These are phyloP conservation scores for Drosophila lutescens DNA, from an alignment of 2,888 invertebrate species.

Conservation along the genomic window DNA sequence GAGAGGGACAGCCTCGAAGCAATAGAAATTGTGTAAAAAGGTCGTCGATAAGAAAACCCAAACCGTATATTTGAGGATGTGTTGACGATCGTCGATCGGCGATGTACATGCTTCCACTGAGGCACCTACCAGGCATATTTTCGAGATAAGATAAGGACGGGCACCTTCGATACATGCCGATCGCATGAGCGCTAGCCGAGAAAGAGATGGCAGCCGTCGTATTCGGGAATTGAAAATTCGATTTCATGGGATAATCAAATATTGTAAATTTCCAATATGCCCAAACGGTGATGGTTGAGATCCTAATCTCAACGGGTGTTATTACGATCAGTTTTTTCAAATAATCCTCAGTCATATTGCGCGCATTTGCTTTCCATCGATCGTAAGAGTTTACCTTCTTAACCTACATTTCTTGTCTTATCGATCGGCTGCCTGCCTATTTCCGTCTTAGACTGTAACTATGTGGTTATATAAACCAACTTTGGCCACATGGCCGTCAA, in stretches of 20 bases:
- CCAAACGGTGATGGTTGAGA: conserved; percentile 11
- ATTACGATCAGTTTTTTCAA: background rate
- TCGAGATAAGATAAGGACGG: conserved; percentile 67
- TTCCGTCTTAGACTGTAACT: conserved; percentile 52
- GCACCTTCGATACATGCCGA: conserved; percentile 68
- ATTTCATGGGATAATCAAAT: conserved; percentile 75
- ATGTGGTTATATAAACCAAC: conserved; percentile 30
- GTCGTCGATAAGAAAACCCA: conserved; percentile 70
- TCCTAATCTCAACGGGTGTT: conserved; percentile 10
- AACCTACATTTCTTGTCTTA: conserved; percentile 68
- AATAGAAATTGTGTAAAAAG: conserved; percentile 67
- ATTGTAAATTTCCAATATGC: conserved; percentile 53
- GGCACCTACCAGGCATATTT: conserved; percentile 63
- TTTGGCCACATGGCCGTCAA: conserved; percentile 41
- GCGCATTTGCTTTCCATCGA: background rate
- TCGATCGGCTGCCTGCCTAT: conserved; percentile 53
- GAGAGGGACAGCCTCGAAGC: conserved; percentile 15
- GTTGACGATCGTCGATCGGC: conserved; percentile 62
- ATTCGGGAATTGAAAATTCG: conserved; percentile 20
- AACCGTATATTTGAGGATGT: conserved; percentile 29
- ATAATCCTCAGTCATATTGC: background rate
- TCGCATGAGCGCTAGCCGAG: conserved; percentile 44
- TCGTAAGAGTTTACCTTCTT: conserved; percentile 12
- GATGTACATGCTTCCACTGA: conserved; percentile 67
- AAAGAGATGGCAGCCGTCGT: background rate